These are phyloP conservation scores for Lonchura striata DNA, from an alignment of 2,113 vertebrate genomes.

Conservation along the genomic window DNA sequence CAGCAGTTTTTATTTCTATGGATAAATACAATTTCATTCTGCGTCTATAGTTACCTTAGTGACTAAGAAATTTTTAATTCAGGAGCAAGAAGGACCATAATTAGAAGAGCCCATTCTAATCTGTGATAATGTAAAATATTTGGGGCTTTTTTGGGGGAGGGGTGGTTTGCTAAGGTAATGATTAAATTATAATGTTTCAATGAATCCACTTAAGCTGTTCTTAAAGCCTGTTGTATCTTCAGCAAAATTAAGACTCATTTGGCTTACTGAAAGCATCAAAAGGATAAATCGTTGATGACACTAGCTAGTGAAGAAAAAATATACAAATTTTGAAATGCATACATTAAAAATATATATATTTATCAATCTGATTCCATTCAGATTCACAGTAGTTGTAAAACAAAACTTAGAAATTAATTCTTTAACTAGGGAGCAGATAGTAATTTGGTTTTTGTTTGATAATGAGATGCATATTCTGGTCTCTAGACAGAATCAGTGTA, in stretches of 20 bases:
- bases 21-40: neutral
- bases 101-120: neutral
- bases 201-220: neutral
- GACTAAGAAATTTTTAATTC: neutral
- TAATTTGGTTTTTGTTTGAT: neutral
- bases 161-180: too few relatives aligned
- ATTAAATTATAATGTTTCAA: neutral
- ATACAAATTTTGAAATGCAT: neutral
- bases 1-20: neutral
- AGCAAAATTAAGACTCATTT: neutral
- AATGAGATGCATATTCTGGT: neutral
- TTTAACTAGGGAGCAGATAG: neutral
- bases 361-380: neutral
- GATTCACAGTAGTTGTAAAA: neutral
- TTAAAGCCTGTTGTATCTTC: neutral
- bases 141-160: rapidly evolving
- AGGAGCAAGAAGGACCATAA: neutral
- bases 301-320: neutral
- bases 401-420: neutral
- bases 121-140: neutral
- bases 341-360: neutral
- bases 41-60: neutral
- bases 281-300: neutral
- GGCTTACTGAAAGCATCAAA: neutral
- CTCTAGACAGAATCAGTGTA: neutral